These are phyloP conservation scores for Lutraria lutraria DNA, from an alignment of 2,888 invertebrate genomes.

Conservation along the genomic window DNA sequence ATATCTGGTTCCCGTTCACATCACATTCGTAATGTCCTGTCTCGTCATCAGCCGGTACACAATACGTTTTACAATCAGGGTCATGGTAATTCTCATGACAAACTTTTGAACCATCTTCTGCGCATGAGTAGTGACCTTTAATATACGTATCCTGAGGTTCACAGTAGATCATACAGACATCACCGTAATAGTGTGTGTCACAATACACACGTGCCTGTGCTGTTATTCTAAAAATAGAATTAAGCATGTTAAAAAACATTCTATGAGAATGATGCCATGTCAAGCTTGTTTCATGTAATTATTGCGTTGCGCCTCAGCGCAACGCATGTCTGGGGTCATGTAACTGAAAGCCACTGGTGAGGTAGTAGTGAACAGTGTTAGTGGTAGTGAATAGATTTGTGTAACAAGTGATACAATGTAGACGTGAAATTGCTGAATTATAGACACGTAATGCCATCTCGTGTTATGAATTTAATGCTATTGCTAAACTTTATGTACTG, in stretches of 20 bases:
- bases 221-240: conserved; percentile 43
- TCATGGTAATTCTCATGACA: conserved; percentile 57
- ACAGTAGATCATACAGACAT: conserved; percentile 56
- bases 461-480: too few species aligned
- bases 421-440: too few species aligned
- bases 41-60: conserved; percentile 43
- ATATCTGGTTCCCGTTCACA: conserved; percentile 49
- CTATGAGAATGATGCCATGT: too few species aligned
- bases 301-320: too few species aligned
- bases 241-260: background rate
- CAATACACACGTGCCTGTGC: conserved; percentile 64
- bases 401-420: too few species aligned
- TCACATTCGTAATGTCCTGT: conserved; percentile 58
- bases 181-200: conserved; percentile 51
- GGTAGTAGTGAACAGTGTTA: too few species aligned
- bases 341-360: too few species aligned
- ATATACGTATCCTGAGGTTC: conserved; percentile 38
- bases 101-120: conserved; percentile 49
- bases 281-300: too few species aligned
- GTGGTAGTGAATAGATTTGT: too few species aligned
- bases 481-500: too few species aligned
- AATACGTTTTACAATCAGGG: conserved; percentile 49
- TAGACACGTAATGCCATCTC: too few species aligned
- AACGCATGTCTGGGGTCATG: too few species aligned
- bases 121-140: conserved; percentile 63